Evolutionary conservation across 2,888 invertebrate genomes (phyloP).

Genomic region (Lordiphosa andalusiaca): DNA sequence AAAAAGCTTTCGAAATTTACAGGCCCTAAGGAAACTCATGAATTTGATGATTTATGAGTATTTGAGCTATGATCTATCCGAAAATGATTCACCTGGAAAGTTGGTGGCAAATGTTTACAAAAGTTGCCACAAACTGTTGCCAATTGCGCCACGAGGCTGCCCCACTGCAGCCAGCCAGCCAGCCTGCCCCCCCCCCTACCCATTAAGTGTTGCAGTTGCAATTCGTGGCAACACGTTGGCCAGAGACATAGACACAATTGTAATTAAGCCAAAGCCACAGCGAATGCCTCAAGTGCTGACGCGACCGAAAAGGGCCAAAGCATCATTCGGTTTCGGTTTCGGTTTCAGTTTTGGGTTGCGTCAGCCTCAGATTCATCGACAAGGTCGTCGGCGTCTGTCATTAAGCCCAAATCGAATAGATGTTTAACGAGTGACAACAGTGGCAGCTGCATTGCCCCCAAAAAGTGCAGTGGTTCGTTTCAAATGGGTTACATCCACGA

Average conservation of each 20-base stretch:
- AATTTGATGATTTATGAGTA: no score
- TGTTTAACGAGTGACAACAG: constrained; percentile 47
- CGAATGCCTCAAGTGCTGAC: constrained; percentile 5
- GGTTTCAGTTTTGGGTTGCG: no score
- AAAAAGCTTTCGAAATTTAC: constrained; percentile 30
- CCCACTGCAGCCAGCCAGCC: background rate
- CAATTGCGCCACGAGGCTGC: constrained; percentile 11
- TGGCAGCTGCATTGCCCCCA: constrained; percentile 6
- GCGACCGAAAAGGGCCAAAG: constrained; percentile 16
- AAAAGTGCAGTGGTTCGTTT: constrained; percentile 2
- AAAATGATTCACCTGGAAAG: background rate
- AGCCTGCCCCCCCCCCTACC: no score
- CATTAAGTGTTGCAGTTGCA: constrained; percentile 66
- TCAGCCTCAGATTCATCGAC: constrained; percentile 18
- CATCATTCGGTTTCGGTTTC: constrained; percentile 6
- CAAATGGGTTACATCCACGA: background rate
- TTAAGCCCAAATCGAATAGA: constrained; percentile 30
- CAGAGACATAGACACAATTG: constrained; percentile 15
- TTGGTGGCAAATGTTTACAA: background rate
- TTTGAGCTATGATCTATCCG: constrained; percentile 9
- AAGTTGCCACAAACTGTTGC: background rate
- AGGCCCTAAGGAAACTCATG: no score
- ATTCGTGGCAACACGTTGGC: constrained; percentile 49
- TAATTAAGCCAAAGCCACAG: constrained; percentile 29
- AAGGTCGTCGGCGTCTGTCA: constrained; percentile 37